Base-by-base conservation (phyloP, 2,888 invertebrate genomes). In the Prostheceraeus crozeri region DNA sequence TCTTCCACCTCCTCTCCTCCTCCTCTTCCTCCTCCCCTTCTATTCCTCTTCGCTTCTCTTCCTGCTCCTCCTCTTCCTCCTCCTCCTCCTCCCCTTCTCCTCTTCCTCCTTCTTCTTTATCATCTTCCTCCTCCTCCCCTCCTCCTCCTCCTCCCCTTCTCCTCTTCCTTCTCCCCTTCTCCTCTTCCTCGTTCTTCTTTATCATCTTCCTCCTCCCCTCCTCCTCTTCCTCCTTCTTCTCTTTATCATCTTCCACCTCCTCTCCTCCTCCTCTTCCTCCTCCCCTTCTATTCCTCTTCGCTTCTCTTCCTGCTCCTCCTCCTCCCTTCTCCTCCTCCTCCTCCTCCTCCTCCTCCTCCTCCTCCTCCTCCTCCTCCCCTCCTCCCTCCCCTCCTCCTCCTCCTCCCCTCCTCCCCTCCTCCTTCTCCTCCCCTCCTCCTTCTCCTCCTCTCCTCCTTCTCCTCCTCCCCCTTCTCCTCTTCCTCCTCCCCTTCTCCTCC, bases 401-500 rank as follows among this genome's bases (percentile, higher is more conserved):
- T n/a, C n/a, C 33, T n/a, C n/a, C 33, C 33, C n/a, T 10, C 33
- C n/a, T 10, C 33, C n/a, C 33, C 33, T 33, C 33, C 33, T 33
- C 33, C 33, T 33, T 10, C 33, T 33, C 33, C 33, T 11, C 11
- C 33, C n/a, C 33, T n/a, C n/a, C 33, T n/a, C n/a, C 33, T n/a
- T n/a, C 33, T 11, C 11, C 33, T 33, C 33, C 33, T 33, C 33
- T n/a, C n/a, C 33, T n/a, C n/a, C 11, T n/a, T 33, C 33, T n/a
- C 11, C 33, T 33, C 33, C 33, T 33, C 33, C 33, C n/a, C 33
- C 33, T 33, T 10, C 33, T 33, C 11, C 33, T 33, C 33, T n/a
- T 33, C 33, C 33, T 33, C 11, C 33, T 33, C 33, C 33, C n/a
- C 33, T n/a, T 33, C 33, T 33, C n/a, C n/a, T n/a, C n/a, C 33